A percentile compares a stretch with the other conserved stretches of the same genome.
These are phyloP conservation scores for Petrophora chlorosata DNA, from an alignment of 2,888 invertebrate species.

Conservation along the genomic window DNA sequence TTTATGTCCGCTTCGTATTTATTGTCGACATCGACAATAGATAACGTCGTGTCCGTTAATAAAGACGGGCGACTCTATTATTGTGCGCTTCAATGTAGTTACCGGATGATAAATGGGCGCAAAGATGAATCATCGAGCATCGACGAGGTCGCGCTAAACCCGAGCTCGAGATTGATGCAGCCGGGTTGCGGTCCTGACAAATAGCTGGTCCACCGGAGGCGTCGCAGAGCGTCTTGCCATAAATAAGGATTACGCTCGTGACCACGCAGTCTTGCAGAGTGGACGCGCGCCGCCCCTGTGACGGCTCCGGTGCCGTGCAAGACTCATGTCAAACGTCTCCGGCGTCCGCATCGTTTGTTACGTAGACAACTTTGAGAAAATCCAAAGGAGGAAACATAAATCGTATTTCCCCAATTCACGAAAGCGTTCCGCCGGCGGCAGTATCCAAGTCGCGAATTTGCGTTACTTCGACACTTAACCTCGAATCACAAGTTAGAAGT, in stretches of 20 bases:
- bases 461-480: constrained; percentile 76
- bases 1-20: constrained; percentile 65
- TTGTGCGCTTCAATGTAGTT: constrained; percentile 44
- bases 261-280: constrained; percentile 77
- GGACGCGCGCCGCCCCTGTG: constrained; percentile 59
- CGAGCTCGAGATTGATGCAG: constrained; percentile 73
- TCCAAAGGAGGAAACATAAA: constrained; percentile 43
- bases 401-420: constrained; percentile 51
- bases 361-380: constrained; percentile 44
- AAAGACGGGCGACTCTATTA: constrained; percentile 50
- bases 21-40: constrained; percentile 58
- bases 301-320: constrained; percentile 53
- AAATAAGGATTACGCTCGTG: constrained; percentile 81
- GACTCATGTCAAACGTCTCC: constrained; percentile 62
- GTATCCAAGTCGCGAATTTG: constrained; percentile 69
- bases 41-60: constrained; percentile 61
- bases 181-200: constrained; percentile 68
- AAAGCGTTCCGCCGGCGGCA: constrained; percentile 42
- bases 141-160: constrained; percentile 58
- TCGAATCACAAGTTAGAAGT: constrained; percentile 76
- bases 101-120: constrained; percentile 48
- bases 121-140: constrained; percentile 51
- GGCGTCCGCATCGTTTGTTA: constrained; percentile 57
- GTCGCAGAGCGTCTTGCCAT: constrained; percentile 79
- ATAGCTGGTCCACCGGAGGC: constrained; percentile 76